Base-by-base conservation (phyloP, 2,113 vertebrate genomes). In the Megalops atlanticus region DNA sequence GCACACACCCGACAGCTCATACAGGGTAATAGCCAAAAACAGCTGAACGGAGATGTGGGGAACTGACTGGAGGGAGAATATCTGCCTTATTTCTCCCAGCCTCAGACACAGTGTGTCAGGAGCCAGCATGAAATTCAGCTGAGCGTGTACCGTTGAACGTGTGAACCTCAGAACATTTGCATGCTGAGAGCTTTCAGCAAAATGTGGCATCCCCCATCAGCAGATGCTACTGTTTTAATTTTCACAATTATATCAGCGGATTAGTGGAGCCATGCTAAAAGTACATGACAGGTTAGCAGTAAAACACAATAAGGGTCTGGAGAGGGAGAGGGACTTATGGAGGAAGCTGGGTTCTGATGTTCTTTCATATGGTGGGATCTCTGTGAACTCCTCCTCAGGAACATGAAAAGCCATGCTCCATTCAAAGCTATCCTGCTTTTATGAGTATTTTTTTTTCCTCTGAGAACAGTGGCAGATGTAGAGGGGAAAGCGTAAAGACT, bases 31-130 rank as follows among this genome's bases (percentile, higher is more conserved):
- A 87, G 85, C 79, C 87, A 52, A 77, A 91, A 93, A 91, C 94
- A 94, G 93, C 92, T 94, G 94, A 92, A 89, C 74, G 78, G 81
- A 88, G 86, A 88, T 87, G 92, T 89, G 90, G 86, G 86, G 87
- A 84, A 88, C 90, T 87, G 89, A 89, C 89, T 88, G 84, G 79
- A 88, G 85, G 82, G 76, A 85, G 88, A 94, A 92, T 92, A 92
- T 91, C 90, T 68, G 76, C 79, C 2, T 85, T n/a, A 87, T 91
- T 88, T 90, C 90, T 88, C 85, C 86, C 86, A 90, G 91, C 87
- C 87, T 86, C 87, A n/a, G n/a, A n/a, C n/a, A n/a, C n/a, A n/a
- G 86, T 70, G 24, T 82, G 41, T 89, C 87, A 80, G 89, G 69
- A 81, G 83, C 93, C 92, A 89, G 92, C 90, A 91, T 86, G 85